Conservation (phyloP, 37 sponge, comb jelly and placozoan species). For the Geodia barretti region DNA sequence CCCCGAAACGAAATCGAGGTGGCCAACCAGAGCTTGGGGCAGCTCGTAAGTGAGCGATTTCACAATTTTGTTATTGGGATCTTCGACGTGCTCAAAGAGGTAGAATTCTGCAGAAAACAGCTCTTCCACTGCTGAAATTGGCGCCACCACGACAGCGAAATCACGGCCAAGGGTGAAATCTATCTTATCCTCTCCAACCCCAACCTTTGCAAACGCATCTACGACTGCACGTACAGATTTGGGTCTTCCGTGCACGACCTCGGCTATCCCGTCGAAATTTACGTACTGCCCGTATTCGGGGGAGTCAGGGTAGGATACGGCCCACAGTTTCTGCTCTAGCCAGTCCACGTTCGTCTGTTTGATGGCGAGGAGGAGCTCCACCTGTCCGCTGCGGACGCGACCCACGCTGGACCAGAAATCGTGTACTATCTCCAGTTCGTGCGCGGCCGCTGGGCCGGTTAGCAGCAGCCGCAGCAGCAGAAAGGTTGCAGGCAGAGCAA, state of each 20-base stretch:
- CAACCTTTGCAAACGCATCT: constrained; percentile 19
- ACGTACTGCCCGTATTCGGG: constrained; percentile 78
- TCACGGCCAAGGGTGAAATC: constrained; percentile 67
- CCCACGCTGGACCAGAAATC: not conserved
- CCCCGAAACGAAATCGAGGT: constrained; percentile 77
- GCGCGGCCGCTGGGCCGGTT: too few species aligned
- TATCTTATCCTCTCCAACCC: not conserved
- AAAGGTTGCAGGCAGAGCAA: too few species aligned
- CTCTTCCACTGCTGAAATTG: constrained; percentile 37
- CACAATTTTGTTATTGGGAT: not conserved
- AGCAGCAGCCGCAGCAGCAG: too few species aligned
- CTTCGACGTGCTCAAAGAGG: constrained; percentile 15
- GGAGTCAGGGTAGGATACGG: constrained; percentile 81
- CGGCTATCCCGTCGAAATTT: constrained; percentile 73
- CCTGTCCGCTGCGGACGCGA: not conserved
- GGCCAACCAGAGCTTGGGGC: constrained; percentile 27
- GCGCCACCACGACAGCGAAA: constrained; percentile 55
- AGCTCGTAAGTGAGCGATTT: constrained; percentile 24
- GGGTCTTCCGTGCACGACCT: constrained; percentile 59
- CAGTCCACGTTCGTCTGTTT: constrained; percentile 70
- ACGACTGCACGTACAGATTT: constrained; percentile 48
- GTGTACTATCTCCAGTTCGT: not conserved
- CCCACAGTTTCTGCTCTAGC: constrained; percentile 60
- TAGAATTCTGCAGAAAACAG: constrained; percentile 50
- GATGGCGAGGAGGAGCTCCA: constrained; percentile 59